Base-by-base conservation (phyloP, 2,888 invertebrate species). In the Clistopyga incitator region DNA sequence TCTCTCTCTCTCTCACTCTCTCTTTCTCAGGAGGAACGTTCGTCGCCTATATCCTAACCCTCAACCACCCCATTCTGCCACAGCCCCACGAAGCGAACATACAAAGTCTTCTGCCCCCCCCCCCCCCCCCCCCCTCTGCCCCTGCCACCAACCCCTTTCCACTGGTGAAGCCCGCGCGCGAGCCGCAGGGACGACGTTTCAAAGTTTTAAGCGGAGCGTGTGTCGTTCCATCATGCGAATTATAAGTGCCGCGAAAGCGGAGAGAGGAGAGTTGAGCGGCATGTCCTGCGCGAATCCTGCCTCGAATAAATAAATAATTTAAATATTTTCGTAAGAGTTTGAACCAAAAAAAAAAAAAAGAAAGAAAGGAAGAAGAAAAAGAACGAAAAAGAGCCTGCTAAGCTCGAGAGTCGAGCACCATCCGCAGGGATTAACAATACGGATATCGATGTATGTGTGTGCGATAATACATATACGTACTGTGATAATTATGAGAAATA, bases 121-220 rank as follows among this genome's bases (percentile, higher is more conserved):
- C 54, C 56, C 68, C 59, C 59, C 59, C 52, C 52, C 20, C 25
- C 67, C 56, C 65, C 56, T 29, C n/a, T n/a, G n/a, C 56, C 68
- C 59, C 59, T 52, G 29, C 34, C 25, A 67, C 42, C 42, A 20
- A 34, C 64, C 20, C 61, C 18, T 74, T 74, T 52, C 59, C 74
- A 75, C 52, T 23, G 13, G 42, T 42, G 42, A 47, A 47, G 15
- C 47, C 47, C 67, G 65, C 56, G 34, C 34, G 61, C 45, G 67
- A 78, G 70, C 71, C 78, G 72, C 68, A 78, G 81, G 59, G 61
- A 72, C 78, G 15, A 88, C 87, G 87, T 88, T 86, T 87, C 88
- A 87, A 90, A 90, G 89, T 90, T 90, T 90, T 89, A 89, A 90
- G 88, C 88, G 84, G 87, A 88, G 88, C 90, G 90, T 90, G 90